Percentiles rank a stretch among this genome's conserved stretches.
These are phyloP conservation scores for Dione vanillae DNA, from an alignment of 2,888 invertebrate genomes.

Conservation along the genomic window DNA sequence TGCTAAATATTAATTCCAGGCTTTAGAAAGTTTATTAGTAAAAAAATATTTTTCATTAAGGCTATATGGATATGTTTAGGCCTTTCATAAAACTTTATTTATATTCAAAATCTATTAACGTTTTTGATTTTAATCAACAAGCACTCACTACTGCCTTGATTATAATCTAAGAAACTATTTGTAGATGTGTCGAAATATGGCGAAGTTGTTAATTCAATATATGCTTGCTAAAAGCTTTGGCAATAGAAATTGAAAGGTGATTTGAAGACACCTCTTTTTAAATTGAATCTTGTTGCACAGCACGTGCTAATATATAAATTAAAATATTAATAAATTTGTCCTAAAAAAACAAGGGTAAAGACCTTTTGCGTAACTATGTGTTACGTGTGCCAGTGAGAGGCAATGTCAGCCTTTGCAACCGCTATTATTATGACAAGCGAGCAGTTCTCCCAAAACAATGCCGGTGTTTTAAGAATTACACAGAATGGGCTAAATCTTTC, in stretches of 20 bases:
- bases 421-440: slow-evolving; percentile 68
- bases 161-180: slow-evolving; percentile 7
- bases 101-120: not conserved
- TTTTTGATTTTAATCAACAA: not conserved
- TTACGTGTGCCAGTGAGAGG: slow-evolving; percentile 81
- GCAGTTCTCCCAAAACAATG: slow-evolving; percentile 58
- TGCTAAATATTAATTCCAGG: no score
- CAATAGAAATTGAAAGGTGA: slow-evolving; percentile 64
- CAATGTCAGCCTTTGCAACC: slow-evolving; percentile 76
- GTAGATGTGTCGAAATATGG: slow-evolving; percentile 55
- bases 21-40: no score
- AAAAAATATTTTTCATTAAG: no score
- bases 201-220: slow-evolving; percentile 51
- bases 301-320: slow-evolving; percentile 72
- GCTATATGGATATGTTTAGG: no score
- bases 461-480: slow-evolving; percentile 45
- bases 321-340: slow-evolving; percentile 76
- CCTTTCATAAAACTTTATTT: no score
- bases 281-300: slow-evolving; percentile 8
- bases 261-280: slow-evolving; percentile 56
- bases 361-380: slow-evolving; percentile 78
- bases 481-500: slow-evolving; percentile 37
- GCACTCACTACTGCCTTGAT: not conserved
- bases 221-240: slow-evolving; percentile 59
- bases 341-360: slow-evolving; percentile 83